Evolutionary conservation across 2,797 vertebrate species (phyloP).

Genomic region (Mormyrops boulengeri): DNA sequence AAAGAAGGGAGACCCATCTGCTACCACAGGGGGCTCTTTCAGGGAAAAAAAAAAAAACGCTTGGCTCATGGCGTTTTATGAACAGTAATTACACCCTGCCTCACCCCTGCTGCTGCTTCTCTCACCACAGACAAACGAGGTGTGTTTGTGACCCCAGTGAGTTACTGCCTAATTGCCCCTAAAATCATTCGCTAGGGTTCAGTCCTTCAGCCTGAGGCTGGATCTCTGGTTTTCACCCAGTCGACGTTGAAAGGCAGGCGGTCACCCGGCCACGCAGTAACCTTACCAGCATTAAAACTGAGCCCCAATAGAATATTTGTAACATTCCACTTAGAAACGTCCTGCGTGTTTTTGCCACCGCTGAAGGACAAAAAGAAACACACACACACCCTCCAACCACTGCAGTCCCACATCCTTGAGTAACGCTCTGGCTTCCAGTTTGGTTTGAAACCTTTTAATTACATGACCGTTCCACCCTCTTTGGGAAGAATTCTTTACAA

Average conservation of each 20-base stretch:
- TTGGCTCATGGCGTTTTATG: neutral
- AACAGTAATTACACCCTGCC: constrained; percentile 21
- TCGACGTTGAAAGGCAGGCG: neutral
- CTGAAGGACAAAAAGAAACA: neutral
- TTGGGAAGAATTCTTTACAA: neutral
- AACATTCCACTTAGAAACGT: neutral
- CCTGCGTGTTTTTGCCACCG: neutral
- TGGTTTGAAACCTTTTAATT: constrained; percentile 16
- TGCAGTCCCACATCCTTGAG: constrained; percentile 11
- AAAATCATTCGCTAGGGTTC: neutral
- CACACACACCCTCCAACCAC: neutral
- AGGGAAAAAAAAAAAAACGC: neutral
- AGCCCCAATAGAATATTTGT: neutral
- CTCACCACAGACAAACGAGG: neutral
- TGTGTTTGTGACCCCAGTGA: neutral
- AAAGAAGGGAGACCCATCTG: neutral
- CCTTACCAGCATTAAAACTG: constrained; percentile 12
- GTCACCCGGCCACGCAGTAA: constrained; percentile 4
- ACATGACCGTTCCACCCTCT: constrained; percentile 8
- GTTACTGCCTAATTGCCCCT: neutral
- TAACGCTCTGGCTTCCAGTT: constrained; percentile 15
- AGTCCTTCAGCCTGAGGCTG: neutral
- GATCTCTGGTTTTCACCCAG: neutral
- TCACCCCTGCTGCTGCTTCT: neutral
- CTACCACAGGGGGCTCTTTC: neutral